These are phyloP conservation scores for Brenthis ino DNA, from an alignment of 2,888 invertebrate species.

Conservation along the genomic window DNA sequence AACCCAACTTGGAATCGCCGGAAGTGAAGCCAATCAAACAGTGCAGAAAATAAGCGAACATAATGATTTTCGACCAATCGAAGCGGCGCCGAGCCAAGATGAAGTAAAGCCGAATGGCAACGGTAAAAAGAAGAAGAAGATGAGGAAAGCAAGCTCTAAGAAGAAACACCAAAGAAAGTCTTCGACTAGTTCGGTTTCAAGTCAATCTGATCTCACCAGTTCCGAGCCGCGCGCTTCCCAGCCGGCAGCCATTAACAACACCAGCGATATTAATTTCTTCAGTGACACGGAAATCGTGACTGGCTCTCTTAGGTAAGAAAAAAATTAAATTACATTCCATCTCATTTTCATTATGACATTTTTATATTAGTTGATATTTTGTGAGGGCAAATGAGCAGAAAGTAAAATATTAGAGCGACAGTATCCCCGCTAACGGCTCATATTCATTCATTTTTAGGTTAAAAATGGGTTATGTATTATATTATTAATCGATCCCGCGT, in stretches of 20 bases:
- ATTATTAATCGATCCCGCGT: too few species aligned
- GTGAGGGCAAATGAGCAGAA: too few species aligned
- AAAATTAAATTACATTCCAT: neutral
- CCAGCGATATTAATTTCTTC: constrained; percentile 86
- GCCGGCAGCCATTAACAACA: constrained; percentile 62
- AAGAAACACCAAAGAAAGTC: constrained; percentile 91
- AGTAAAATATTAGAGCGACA: too few species aligned
- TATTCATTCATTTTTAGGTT: too few species aligned
- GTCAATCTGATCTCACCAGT: constrained; percentile 78
- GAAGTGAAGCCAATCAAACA: constrained; percentile 76
- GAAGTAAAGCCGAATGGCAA: constrained; percentile 81
- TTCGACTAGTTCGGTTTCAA: constrained; percentile 79
- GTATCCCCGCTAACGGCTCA: too few species aligned
- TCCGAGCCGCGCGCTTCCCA: constrained; percentile 68
- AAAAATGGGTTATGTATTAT: too few species aligned
- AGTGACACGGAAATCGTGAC: constrained; percentile 95
- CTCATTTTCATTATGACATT: neutral
- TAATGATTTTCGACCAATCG: constrained; percentile 85
- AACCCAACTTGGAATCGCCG: constrained; percentile 73
- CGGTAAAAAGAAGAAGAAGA: constrained; percentile 88
- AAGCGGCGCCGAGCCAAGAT: constrained; percentile 62
- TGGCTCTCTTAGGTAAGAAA: constrained; percentile 79
- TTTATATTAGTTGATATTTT: neutral
- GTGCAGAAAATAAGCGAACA: constrained; percentile 84
- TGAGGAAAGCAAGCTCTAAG: constrained; percentile 90